Percentiles rank a stretch among this genome's conserved stretches.
These are phyloP conservation scores for Tridacna gigas DNA, from an alignment of 2,888 invertebrate species.

Conservation along the genomic window DNA sequence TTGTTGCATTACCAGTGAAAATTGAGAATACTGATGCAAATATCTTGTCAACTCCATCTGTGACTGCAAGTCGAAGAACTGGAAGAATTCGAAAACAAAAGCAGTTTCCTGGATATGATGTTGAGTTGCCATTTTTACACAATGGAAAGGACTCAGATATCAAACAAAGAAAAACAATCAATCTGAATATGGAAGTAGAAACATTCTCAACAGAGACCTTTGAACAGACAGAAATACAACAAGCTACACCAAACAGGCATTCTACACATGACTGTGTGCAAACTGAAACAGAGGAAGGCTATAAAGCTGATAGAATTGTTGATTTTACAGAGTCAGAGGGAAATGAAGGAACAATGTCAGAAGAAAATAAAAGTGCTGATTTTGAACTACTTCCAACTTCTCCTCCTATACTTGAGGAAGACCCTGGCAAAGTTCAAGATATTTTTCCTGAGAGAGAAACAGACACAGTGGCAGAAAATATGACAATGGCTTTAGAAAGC, in stretches of 20 bases:
- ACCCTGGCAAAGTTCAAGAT: not conserved
- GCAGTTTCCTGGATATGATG: conserved; percentile 27
- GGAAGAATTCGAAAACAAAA: conserved; percentile 27
- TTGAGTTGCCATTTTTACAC: not conserved
- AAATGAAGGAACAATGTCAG: not conserved
- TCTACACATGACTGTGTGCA: too few species aligned
- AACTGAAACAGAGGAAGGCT: too few species aligned
- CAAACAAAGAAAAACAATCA: not conserved
- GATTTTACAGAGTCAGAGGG: too few species aligned
- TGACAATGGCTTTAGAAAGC: not conserved
- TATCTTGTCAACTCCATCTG: not conserved
- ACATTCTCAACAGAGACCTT: not conserved
- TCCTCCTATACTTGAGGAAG: not conserved
- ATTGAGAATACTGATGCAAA: not conserved
- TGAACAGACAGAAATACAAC: not conserved
- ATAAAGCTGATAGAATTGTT: too few species aligned
- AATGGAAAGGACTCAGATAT: not conserved
- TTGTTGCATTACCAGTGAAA: not conserved
- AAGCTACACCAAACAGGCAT: too few species aligned
- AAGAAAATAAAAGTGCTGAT: not conserved
- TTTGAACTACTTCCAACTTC: too few species aligned
- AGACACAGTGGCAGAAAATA: not conserved
- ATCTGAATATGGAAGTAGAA: not conserved
- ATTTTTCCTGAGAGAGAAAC: not conserved
- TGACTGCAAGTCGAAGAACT: conserved; percentile 1